Conservation (phyloP, 2,113 vertebrate species). For the Hylia prasina region DNA sequence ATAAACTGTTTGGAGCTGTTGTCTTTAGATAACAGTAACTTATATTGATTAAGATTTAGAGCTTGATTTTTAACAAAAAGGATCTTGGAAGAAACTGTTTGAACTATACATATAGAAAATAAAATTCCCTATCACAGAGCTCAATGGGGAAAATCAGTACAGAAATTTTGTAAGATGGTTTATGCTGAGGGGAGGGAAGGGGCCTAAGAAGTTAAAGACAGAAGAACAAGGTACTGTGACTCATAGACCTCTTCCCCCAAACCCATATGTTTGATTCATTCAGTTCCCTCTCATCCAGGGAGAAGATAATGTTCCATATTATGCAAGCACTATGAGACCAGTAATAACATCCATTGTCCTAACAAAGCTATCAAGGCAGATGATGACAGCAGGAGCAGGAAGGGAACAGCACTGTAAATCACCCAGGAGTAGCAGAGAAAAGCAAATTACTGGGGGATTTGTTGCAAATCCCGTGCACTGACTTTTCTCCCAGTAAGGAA, state of each 20-base stretch:
- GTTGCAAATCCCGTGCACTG: neutral
- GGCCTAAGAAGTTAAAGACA: constrained; percentile 14
- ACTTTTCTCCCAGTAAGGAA: neutral
- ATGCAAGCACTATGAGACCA: constrained; percentile 47
- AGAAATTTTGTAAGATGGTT: neutral
- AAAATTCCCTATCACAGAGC: neutral
- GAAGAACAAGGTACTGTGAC: neutral
- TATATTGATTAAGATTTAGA: neutral
- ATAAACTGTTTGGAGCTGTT: neutral
- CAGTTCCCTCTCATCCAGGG: neutral
- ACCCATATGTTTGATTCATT: constrained; percentile 41
- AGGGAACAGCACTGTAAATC: constrained; percentile 38
- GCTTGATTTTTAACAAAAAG: neutral
- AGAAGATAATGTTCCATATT: constrained; percentile 16
- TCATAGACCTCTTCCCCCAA: constrained; percentile 5
- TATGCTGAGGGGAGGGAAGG: neutral
- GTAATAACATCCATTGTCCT: constrained; percentile 49
- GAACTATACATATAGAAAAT: neutral
- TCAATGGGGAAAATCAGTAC: neutral
- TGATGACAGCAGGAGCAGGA: constrained; percentile 55
- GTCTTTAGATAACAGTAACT: neutral
- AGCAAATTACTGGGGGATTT: neutral
- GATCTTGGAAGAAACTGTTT: neutral
- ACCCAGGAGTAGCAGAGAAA: constrained; percentile 38
- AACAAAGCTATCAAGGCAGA: constrained; percentile 42